phyloP scores from a whole-genome alignment of 37 sponge, comb jelly and placozoan species.

The Halichondria panicea region DNA sequence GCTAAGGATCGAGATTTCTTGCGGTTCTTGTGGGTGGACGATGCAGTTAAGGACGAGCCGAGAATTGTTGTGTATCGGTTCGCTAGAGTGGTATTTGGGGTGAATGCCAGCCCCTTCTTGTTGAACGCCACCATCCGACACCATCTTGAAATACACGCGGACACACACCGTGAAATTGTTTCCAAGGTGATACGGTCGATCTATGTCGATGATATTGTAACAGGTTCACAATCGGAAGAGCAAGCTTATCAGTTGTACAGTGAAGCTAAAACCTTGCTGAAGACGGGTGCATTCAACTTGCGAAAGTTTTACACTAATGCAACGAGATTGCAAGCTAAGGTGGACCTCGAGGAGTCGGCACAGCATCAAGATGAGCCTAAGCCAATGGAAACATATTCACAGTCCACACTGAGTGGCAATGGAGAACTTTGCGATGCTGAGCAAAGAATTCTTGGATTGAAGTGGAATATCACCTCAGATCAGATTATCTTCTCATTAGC shows the following conservation, averaged over 20 bases:
- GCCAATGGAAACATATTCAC: conserved; percentile 13
- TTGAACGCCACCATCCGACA: background rate
- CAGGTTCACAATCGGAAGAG: conserved; percentile 23
- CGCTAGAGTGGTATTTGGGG: conserved; percentile 38
- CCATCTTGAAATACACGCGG: background rate
- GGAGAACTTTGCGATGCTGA: background rate
- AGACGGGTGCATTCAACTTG: conserved; percentile 28
- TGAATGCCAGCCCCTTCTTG: conserved; percentile 16
- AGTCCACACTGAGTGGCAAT: conserved; percentile 6
- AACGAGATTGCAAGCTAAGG: background rate
- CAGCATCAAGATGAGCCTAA: background rate
- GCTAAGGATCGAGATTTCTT: conserved; percentile 39
- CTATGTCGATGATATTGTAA: conserved; percentile 30
- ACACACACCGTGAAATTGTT: background rate
- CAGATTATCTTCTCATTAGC: conserved; percentile 11
- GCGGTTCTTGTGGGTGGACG: conserved; percentile 38
- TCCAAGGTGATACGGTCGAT: conserved; percentile 14
- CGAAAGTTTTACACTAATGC: conserved; percentile 32
- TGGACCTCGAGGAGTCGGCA: conserved; percentile 2
- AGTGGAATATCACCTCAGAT: conserved; percentile 21
- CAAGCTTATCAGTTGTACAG: conserved; percentile 14
- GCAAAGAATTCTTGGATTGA: conserved; percentile 32
- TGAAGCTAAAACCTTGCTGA: conserved; percentile 10
- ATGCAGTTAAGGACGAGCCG: background rate
- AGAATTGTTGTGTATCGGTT: conserved; percentile 11